Conservation (phyloP, 2,888 invertebrate genomes). For the Netelia fuscicornis region DNA sequence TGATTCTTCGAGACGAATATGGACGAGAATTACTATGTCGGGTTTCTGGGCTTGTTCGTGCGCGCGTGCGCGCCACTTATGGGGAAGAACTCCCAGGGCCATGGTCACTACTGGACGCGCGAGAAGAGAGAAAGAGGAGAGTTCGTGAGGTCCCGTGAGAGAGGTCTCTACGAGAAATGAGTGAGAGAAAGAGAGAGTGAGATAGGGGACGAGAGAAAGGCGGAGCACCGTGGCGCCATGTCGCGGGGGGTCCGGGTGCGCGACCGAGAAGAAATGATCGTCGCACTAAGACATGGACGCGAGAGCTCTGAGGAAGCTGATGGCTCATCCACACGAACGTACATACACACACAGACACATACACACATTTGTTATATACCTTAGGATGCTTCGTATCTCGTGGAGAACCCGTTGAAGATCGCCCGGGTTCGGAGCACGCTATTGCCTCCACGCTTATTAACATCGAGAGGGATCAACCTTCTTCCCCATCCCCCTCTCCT, state of each 20-base stretch:
- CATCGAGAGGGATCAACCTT: constrained; percentile 51
- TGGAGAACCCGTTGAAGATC: constrained; percentile 43
- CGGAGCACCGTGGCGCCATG: constrained; percentile 85
- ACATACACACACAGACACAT: constrained; percentile 30
- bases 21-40: neutral
- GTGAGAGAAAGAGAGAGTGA: constrained; percentile 19
- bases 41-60: constrained; percentile 20
- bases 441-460: constrained; percentile 70
- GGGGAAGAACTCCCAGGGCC: constrained; percentile 54
- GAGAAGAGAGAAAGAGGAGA: constrained; percentile 18
- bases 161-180: constrained; percentile 31
- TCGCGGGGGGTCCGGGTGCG: constrained; percentile 83
- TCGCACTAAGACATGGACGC: constrained; percentile 68
- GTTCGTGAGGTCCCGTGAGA: constrained; percentile 57
- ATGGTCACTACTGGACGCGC: constrained; percentile 49
- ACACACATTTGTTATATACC: constrained; percentile 15
- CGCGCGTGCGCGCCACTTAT: constrained; percentile 20
- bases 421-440: constrained; percentile 61
- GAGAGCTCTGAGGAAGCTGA: constrained; percentile 71
- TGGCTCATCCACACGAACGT: constrained; percentile 49
- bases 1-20: neutral
- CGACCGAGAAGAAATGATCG: constrained; percentile 69
- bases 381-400: constrained; percentile 28
- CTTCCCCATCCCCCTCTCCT: neutral
- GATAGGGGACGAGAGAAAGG: constrained; percentile 70